Evolutionary conservation across 2,888 invertebrate genomes (phyloP).

Genomic region (Galerucella pusilla): DNA sequence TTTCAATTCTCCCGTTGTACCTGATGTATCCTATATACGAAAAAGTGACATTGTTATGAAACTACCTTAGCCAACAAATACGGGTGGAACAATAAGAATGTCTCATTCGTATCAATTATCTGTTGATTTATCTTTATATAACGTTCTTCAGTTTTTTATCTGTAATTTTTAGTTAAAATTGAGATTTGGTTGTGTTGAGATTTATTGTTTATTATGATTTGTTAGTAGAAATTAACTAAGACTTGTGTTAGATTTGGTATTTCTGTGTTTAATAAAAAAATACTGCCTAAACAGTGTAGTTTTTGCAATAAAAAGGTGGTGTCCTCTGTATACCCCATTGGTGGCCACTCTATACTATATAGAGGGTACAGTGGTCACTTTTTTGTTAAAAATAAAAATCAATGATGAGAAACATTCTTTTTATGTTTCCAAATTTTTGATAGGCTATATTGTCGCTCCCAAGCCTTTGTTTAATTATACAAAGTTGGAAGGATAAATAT

Average conservation of each 20-base stretch:
- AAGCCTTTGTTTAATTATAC: not conserved
- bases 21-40: not conserved
- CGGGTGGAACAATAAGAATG: not conserved
- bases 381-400: not conserved
- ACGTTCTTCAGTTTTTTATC: too few species aligned
- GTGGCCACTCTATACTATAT: not conserved
- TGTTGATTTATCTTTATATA: not conserved
- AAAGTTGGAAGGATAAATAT: too few species aligned
- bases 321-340: not conserved
- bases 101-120: not conserved
- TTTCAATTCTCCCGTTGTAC: not conserved
- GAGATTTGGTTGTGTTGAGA: too few species aligned
- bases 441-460: not conserved
- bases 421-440: not conserved
- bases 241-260: not conserved
- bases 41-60: not conserved
- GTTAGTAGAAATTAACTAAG: not conserved
- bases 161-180: too few species aligned
- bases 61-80: not conserved
- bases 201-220: too few species aligned
- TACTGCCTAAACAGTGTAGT: not conserved
- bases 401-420: not conserved
- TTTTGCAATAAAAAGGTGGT: not conserved
- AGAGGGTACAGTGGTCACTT: not conserved
- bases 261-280: not conserved